Percentiles rank a stretch among this genome's conserved stretches.
Conservation (phyloP, 2,797 vertebrate genomes). For the Euthynnus affinis region DNA sequence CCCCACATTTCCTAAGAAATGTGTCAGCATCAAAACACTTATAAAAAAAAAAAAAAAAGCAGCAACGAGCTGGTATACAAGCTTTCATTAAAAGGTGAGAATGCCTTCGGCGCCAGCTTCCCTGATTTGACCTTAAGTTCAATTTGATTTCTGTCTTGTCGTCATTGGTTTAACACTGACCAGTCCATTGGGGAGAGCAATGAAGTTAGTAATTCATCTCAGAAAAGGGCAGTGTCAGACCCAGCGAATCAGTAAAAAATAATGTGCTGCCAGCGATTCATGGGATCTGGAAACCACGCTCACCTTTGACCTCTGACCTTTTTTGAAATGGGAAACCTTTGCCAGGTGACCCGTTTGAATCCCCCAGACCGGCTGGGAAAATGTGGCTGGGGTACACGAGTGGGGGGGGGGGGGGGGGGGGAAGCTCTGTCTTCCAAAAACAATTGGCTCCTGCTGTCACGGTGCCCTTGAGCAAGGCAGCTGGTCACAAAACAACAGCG, state of each 20-base stretch:
- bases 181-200: constrained; percentile 63
- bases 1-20: neutral
- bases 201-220: constrained; percentile 78
- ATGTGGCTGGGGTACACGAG: constrained; percentile 40
- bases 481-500: constrained; percentile 1
- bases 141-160: constrained; percentile 77
- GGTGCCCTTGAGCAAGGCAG: constrained; percentile 18
- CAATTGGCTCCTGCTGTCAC: constrained; percentile 33
- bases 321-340: constrained; percentile 61
- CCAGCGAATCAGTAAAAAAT: constrained; percentile 70
- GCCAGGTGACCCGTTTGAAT: constrained; percentile 61
- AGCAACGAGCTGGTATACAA: constrained; percentile 32
- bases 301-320: constrained; percentile 66
- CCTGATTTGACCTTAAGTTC: constrained; percentile 73
- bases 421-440: constrained; percentile 19
- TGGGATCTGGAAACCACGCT: constrained; percentile 55
- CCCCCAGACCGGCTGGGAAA: constrained; percentile 37
- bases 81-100: constrained; percentile 67
- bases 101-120: constrained; percentile 64
- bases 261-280: constrained; percentile 64
- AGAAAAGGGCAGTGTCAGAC: constrained; percentile 71
- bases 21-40: constrained; percentile 8
- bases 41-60: constrained; percentile 1
- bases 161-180: constrained; percentile 74
- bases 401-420: neutral